These are phyloP conservation scores for Crypturellus undulatus DNA, from an alignment of 2,113 vertebrate species.

Conservation along the genomic window DNA sequence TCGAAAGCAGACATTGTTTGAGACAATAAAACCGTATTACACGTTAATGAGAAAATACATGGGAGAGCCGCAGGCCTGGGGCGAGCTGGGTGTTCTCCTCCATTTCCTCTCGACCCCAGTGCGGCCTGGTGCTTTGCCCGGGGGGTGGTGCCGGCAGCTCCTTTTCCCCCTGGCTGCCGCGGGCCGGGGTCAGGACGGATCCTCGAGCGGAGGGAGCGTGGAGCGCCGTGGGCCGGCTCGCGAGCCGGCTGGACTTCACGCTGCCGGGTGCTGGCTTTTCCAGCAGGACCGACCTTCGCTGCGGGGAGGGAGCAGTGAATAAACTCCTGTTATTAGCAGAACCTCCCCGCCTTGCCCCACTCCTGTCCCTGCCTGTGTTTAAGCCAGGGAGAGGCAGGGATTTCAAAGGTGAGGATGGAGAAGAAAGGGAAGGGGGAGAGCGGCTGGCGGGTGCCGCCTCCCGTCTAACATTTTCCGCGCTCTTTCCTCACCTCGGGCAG, in stretches of 20 bases:
- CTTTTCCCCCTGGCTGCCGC: not conserved
- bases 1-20: constrained; percentile 79
- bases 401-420: not conserved
- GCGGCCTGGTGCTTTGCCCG: not conserved
- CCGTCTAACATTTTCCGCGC: constrained; percentile 15
- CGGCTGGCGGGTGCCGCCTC: constrained; percentile 26
- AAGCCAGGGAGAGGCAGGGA: not conserved
- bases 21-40: constrained; percentile 76
- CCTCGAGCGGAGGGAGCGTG: not conserved
- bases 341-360: not conserved
- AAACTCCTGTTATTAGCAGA: not conserved
- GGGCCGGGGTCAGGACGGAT: not conserved
- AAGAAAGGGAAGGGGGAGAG: not conserved
- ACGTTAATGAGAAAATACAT: constrained; percentile 79
- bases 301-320: not conserved
- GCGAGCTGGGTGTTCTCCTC: constrained; percentile 56
- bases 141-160: not conserved
- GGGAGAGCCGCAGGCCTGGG: constrained; percentile 56
- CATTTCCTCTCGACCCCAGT: not conserved
- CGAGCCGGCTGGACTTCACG: not conserved
- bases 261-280: not conserved
- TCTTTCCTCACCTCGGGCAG: constrained; percentile 71
- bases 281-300: not conserved
- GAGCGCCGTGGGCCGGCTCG: not conserved
- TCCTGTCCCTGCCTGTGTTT: not conserved